phyloP scores from a whole-genome alignment of 1,140 invertebrate species.

The Aphelinus atriplicis region DNA sequence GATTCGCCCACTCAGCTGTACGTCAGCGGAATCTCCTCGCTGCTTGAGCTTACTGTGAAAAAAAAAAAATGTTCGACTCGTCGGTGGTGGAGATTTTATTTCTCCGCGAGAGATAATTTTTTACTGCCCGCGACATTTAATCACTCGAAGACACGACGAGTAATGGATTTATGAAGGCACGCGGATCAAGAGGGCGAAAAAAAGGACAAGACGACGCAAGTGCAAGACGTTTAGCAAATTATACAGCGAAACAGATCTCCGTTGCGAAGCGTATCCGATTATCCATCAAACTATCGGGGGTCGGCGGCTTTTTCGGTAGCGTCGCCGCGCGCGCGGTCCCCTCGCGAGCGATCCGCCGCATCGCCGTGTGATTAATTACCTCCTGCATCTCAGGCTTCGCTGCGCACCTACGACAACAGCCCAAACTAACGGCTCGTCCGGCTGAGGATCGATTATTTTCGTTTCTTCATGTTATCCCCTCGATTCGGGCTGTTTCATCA shows the following conservation, averaged over 20 bases:
- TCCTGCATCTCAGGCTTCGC: slow-evolving; percentile 41
- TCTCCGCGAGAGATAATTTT: too few species aligned
- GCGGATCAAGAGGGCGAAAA: too few species aligned
- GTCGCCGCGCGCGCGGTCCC: slow-evolving; percentile 5
- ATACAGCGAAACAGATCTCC: slow-evolving; percentile 5
- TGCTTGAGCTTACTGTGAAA: neutral
- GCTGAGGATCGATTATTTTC: slow-evolving; percentile 31
- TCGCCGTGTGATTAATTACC: slow-evolving; percentile 47
- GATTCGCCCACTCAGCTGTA: neutral
- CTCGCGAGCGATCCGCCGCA: slow-evolving; percentile 23
- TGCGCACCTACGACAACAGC: slow-evolving; percentile 32
- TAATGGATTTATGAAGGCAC: too few species aligned
- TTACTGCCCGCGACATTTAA: too few species aligned
- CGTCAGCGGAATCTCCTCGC: neutral
- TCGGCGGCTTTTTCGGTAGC: slow-evolving; percentile 33
- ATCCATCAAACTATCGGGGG: slow-evolving; percentile 37
- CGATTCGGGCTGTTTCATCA: too few species aligned
- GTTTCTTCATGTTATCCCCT: neutral
- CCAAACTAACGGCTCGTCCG: slow-evolving; percentile 31
- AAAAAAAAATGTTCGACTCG: slow-evolving; percentile 17
- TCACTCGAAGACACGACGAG: too few species aligned
- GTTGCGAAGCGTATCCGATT: slow-evolving; percentile 26
- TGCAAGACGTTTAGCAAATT: slow-evolving; percentile 23
- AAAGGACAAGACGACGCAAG: too few species aligned
- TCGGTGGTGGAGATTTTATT: neutral